These are phyloP conservation scores for Tetramorium alpestre DNA, from an alignment of 1,140 invertebrate genomes.

Conservation along the genomic window DNA sequence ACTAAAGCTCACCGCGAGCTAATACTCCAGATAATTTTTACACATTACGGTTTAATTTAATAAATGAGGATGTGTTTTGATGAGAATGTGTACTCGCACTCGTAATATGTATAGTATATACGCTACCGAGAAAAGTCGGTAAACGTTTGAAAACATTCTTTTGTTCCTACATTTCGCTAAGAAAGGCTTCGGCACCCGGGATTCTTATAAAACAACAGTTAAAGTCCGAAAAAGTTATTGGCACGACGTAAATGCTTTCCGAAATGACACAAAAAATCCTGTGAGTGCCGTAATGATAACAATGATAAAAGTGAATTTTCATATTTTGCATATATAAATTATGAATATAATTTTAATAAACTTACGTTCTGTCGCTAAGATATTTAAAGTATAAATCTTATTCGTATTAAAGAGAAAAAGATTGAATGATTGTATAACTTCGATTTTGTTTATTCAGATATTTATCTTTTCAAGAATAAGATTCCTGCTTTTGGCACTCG, in stretches of 20 bases:
- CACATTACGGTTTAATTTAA: conserved; percentile 75
- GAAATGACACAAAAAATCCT: conserved; percentile 26
- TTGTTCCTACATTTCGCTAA: conserved; percentile 46
- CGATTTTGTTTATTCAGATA: not conserved
- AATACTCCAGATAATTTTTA: conserved; percentile 80
- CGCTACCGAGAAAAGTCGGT: conserved; percentile 51
- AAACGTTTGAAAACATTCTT: conserved; percentile 32
- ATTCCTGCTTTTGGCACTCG: not conserved
- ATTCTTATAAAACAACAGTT: conserved; percentile 57
- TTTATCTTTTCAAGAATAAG: not conserved
- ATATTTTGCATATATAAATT: not conserved
- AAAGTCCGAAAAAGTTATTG: conserved; percentile 66
- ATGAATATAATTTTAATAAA: conserved; percentile 5
- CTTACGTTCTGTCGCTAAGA: not conserved
- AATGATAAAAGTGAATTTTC: not conserved
- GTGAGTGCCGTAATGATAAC: not conserved
- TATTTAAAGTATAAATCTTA: conserved; percentile 2
- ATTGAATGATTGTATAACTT: not conserved
- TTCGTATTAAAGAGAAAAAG: not conserved
- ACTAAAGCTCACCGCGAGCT: conserved; percentile 73
- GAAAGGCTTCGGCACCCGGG: conserved; percentile 35
- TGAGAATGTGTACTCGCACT: conserved; percentile 71
- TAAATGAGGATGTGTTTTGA: conserved; percentile 73
- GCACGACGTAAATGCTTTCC: conserved; percentile 76
- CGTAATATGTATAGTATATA: conserved; percentile 42